Conservation (phyloP, 2,797 vertebrate species). For the Allobates femoralis region DNA sequence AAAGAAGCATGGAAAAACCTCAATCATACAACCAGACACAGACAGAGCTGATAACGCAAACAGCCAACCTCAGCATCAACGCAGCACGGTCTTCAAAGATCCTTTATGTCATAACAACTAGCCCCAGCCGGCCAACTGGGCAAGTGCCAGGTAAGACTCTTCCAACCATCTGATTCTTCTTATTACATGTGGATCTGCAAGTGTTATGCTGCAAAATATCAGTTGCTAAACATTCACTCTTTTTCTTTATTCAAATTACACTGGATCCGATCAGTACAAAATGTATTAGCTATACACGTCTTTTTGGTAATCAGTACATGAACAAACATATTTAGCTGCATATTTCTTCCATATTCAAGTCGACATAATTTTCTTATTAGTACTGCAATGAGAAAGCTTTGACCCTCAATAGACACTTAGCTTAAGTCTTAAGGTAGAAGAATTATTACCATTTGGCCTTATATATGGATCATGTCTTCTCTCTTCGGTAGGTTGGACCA, state of each 20-base stretch:
- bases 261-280: not conserved
- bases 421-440: not conserved
- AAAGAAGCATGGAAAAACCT: slow-evolving; percentile 69
- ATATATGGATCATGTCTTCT: not conserved
- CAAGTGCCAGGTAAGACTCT: slow-evolving; percentile 88
- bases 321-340: not conserved
- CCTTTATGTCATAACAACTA: slow-evolving; percentile 95
- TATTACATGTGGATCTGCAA: not conserved
- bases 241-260: not conserved
- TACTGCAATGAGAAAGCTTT: not conserved
- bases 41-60: slow-evolving; percentile 80
- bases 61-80: slow-evolving; percentile 83
- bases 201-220: slow-evolving; percentile 7
- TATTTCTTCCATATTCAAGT: not conserved
- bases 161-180: slow-evolving; percentile 33
- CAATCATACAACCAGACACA: slow-evolving; percentile 78
- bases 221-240: not conserved
- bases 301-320: not conserved
- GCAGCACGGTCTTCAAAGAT: slow-evolving; percentile 86
- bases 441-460: not conserved
- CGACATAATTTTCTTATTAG: not conserved
- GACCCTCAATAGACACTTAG: not conserved
- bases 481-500: slow-evolving; percentile 87
- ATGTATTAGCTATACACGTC: not conserved
- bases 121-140: slow-evolving; percentile 87